These are phyloP conservation scores for Pseudococcus jackbeardsleyi DNA, from an alignment of 2,888 invertebrate genomes.

Conservation along the genomic window DNA sequence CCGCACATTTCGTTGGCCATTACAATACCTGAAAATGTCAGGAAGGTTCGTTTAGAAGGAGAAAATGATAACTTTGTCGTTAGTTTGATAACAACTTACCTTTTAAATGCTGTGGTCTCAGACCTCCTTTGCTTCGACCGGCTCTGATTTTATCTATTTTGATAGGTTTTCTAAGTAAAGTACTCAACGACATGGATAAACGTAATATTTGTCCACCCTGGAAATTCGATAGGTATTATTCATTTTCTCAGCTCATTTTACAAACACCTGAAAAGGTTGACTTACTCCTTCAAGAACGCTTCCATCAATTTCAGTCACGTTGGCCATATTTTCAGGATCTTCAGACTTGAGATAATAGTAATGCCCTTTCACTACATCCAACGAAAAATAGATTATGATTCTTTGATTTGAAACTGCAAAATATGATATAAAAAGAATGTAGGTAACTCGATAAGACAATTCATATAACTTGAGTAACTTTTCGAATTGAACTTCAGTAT, in stretches of 20 bases:
- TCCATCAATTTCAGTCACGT: constrained; percentile 79
- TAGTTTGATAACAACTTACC: constrained; percentile 72
- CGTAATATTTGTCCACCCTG: constrained; percentile 93
- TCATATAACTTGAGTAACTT: neutral
- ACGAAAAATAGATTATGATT: too few species aligned
- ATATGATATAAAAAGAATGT: neutral
- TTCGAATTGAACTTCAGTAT: neutral
- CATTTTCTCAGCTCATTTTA: constrained; percentile 50
- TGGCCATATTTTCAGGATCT: neutral
- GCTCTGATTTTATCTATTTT: constrained; percentile 85
- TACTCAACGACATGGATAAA: constrained; percentile 84
- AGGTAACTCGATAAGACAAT: neutral
- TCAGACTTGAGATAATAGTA: neutral
- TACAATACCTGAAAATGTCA: constrained; percentile 75
- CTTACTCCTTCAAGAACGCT: constrained; percentile 84
- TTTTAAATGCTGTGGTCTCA: constrained; percentile 85
- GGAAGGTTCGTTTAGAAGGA: neutral
- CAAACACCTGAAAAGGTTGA: neutral
- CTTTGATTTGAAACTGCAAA: neutral
- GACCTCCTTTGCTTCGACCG: constrained; percentile 84
- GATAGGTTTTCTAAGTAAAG: constrained; percentile 80
- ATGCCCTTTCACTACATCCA: too few species aligned
- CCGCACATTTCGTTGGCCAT: constrained; percentile 81
- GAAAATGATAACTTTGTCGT: neutral
- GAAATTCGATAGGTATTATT: constrained; percentile 66